Percentiles rank a stretch among this genome's conserved stretches.
These are phyloP conservation scores for Apodemus agrarius DNA, from an alignment of 2,797 vertebrate genomes.

Conservation along the genomic window DNA sequence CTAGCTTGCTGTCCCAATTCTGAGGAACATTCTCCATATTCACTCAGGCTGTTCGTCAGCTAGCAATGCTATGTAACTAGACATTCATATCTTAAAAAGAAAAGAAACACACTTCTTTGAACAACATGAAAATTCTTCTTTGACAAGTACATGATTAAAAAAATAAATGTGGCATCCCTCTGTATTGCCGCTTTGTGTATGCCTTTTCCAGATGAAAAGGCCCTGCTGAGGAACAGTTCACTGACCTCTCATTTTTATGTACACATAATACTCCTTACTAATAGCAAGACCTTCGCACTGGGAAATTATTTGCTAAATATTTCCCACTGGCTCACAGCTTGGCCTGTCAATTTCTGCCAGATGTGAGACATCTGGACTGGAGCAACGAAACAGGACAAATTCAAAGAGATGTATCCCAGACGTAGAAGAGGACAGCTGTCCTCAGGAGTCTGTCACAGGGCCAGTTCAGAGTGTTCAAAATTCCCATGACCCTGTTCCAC, in stretches of 20 bases:
- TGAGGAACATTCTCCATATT: neutral
- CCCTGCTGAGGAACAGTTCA: conserved; percentile 40
- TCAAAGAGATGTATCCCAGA: conserved; percentile 65
- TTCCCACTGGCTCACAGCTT: conserved; percentile 65
- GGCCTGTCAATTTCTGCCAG: conserved; percentile 53
- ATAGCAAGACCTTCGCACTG: conserved; percentile 47
- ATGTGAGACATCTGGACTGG: conserved; percentile 54
- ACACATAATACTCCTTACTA: conserved; percentile 57
- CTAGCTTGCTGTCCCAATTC: neutral
- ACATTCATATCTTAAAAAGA: neutral
- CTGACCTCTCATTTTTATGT: conserved; percentile 44
- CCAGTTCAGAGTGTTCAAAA: neutral
- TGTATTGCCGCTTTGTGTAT: conserved; percentile 41
- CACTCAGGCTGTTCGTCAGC: neutral
- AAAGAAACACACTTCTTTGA: neutral
- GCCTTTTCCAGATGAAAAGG: conserved; percentile 62
- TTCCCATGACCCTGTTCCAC: conserved; percentile 47
- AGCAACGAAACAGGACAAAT: conserved; percentile 51
- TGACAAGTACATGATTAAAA: conserved; percentile 46
- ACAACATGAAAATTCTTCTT: conserved; percentile 53
- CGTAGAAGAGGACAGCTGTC: conserved; percentile 51
- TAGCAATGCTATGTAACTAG: neutral
- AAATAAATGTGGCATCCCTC: conserved; percentile 64
- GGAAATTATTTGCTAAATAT: conserved; percentile 75
- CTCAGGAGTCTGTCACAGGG: conserved; percentile 51